Evolutionary conservation across 2,797 vertebrate species (phyloP), one percentile per base, ranked within the genome.

Genomic region (Ispidina picta): DNA sequence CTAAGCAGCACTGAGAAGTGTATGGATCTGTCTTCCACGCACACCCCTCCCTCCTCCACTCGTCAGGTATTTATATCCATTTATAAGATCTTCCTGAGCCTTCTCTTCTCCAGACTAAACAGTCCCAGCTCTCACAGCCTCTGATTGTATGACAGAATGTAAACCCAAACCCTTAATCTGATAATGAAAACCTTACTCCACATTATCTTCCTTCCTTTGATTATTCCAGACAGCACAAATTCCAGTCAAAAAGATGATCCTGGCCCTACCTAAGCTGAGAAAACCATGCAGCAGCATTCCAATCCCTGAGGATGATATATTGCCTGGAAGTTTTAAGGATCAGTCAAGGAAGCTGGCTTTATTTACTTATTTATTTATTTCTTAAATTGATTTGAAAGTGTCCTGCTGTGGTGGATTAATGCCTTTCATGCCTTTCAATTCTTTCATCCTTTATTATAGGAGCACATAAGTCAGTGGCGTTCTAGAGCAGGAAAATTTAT

Each of bases 221-320:
- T 96, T 94, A 84, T 97, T 98, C 74, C 83, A 87, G 58, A 95
- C 90, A 43, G 96, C 92, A 91, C 96, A 97, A 59, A 98, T 86
- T 26, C 97, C 93, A 62, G 93, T 96, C 10, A 60, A 69, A 79
- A 97, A 97, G 71, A 88, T 14, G 25, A 95, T 69, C 31, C 97
- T 84, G 1, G 90, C 84, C 95, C 85, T 65, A 95, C 46, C 16
- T 94, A 96, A 28, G 91, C 60, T 56, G 96, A 90, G 35, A 97
- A 94, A 74, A 91, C 90, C 83, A 96, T 96, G 14, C 31, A 63
- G 69, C 64, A 56, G n/a, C 35, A 35, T 80, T 49, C 22, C 48
- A 66, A 26, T 59, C 23, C 20, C 37, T 31, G 21, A 12, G 20
- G 43, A 44, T 28, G 41, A 54, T 20, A 73, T 15, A 15, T 63